Conservation (phyloP, 2,888 invertebrate species). For the Melieria omissa region DNA sequence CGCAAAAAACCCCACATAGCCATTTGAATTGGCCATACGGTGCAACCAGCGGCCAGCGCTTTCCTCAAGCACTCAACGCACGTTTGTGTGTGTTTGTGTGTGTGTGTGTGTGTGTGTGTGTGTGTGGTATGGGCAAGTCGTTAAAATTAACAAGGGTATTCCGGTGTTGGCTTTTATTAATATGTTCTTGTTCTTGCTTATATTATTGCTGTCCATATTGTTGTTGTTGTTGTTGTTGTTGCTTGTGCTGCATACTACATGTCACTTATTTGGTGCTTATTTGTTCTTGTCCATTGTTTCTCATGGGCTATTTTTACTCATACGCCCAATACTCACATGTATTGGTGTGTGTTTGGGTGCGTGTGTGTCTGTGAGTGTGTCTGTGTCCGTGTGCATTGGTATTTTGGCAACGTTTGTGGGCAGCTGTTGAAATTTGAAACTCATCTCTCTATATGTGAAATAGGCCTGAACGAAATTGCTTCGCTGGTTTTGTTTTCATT, state of each 20-base stretch:
- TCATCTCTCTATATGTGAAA: too few species aligned
- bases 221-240: not conserved
- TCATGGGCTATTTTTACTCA: not conserved
- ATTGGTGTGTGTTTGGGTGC: not conserved
- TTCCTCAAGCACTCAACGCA: too few species aligned
- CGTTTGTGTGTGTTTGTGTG: too few species aligned
- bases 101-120: not conserved
- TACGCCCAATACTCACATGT: not conserved
- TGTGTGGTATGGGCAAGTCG: not conserved
- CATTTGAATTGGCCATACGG: not conserved
- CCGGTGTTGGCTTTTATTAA: not conserved
- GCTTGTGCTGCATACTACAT: not conserved
- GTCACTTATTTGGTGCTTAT: not conserved
- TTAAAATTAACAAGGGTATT: conserved; percentile 8
- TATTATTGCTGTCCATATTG: not conserved
- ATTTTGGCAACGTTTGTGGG: not conserved
- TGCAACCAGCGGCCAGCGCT: too few species aligned
- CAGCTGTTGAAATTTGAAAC: too few species aligned
- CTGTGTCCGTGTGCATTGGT: not conserved
- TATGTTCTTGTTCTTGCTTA: not conserved
- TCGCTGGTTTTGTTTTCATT: too few species aligned
- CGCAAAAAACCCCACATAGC: not conserved
- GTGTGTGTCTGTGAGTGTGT: not conserved
- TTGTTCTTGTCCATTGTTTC: not conserved
- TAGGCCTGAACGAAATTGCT: too few species aligned